Conservation (phyloP, 2,888 invertebrate species). For the Meganola albula region DNA sequence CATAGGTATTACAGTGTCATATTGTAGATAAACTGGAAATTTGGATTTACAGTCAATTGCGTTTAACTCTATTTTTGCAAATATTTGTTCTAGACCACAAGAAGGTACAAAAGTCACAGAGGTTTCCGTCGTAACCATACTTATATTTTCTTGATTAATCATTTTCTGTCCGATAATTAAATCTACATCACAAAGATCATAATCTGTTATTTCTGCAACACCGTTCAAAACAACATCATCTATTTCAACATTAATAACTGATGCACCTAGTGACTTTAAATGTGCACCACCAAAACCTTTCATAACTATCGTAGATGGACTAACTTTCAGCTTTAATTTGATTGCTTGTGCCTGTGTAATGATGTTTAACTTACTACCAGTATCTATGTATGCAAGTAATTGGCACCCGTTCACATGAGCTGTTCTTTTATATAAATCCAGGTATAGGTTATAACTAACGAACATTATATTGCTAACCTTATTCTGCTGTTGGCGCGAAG, state of each 20-base stretch:
- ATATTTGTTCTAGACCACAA: too few species aligned
- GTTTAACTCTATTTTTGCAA: too few species aligned
- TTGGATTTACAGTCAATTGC: too few species aligned
- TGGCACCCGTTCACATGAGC: slow-evolving; percentile 2
- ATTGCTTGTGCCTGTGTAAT: slow-evolving; percentile 3
- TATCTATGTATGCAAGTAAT: slow-evolving; percentile 6
- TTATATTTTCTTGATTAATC: slow-evolving; percentile 4
- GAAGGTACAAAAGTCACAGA: slow-evolving; percentile 4
- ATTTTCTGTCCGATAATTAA: too few species aligned
- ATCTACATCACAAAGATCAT: too few species aligned
- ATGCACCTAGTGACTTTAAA: slow-evolving; percentile 3
- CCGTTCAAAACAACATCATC: too few species aligned
- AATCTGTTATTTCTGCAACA: too few species aligned
- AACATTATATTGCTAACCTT: neutral
- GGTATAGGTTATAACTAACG: slow-evolving; percentile 3
- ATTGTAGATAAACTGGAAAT: too few species aligned
- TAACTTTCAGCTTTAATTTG: too few species aligned
- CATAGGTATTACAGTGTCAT: too few species aligned
- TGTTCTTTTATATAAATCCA: slow-evolving; percentile 3
- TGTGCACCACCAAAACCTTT: slow-evolving; percentile 9
- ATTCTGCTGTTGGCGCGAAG: too few species aligned
- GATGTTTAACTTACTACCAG: slow-evolving; percentile 11
- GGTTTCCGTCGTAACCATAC: slow-evolving; percentile 1
- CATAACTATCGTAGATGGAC: slow-evolving; percentile 5
- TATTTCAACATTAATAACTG: too few species aligned